Conservation (phyloP, 2,888 invertebrate genomes). For the Trichogramma evanescens region DNA sequence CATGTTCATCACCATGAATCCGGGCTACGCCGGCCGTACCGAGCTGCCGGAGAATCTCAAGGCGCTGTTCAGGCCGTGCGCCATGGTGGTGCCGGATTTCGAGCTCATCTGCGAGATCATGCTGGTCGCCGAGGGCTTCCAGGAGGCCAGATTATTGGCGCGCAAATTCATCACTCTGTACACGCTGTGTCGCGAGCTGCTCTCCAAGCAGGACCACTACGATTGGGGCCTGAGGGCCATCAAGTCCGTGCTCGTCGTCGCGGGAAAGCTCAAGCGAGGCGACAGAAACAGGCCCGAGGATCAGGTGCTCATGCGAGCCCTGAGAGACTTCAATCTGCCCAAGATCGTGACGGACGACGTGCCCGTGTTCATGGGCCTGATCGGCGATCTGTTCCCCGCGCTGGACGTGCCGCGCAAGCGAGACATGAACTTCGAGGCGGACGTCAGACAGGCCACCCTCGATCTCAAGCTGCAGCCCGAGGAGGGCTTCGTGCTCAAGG, state of each 20-base stretch:
- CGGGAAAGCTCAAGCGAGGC: conserved; percentile 79
- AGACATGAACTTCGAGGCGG: conserved; percentile 75
- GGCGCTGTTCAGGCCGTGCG: conserved; percentile 68
- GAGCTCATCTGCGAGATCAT: conserved; percentile 94
- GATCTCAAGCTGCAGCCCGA: conserved; percentile 86
- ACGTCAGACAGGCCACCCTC: conserved; percentile 67
- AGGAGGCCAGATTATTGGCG: conserved; percentile 82
- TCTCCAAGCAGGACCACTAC: conserved; percentile 93
- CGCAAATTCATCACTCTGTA: conserved; percentile 92
- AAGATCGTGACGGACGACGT: conserved; percentile 90
- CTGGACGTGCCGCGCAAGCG: conserved; percentile 85
- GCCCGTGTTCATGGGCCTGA: conserved; percentile 88
- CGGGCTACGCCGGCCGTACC: conserved; percentile 88
- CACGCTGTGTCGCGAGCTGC: conserved; percentile 78
- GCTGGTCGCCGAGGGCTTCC: conserved; percentile 92
- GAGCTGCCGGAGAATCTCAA: conserved; percentile 77
- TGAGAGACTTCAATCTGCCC: conserved; percentile 89
- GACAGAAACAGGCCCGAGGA: conserved; percentile 77
- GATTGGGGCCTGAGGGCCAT: conserved; percentile 95
- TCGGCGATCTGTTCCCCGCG: conserved; percentile 84
- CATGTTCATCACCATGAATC: conserved; percentile 95
- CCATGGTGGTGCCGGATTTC: conserved; percentile 96
- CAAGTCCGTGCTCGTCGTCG: conserved; percentile 90
- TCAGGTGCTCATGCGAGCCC: conserved; percentile 87
- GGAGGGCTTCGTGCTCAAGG: conserved; percentile 78